Conservation (phyloP, 2,797 vertebrate genomes). For the Sebastes flavidus region DNA sequence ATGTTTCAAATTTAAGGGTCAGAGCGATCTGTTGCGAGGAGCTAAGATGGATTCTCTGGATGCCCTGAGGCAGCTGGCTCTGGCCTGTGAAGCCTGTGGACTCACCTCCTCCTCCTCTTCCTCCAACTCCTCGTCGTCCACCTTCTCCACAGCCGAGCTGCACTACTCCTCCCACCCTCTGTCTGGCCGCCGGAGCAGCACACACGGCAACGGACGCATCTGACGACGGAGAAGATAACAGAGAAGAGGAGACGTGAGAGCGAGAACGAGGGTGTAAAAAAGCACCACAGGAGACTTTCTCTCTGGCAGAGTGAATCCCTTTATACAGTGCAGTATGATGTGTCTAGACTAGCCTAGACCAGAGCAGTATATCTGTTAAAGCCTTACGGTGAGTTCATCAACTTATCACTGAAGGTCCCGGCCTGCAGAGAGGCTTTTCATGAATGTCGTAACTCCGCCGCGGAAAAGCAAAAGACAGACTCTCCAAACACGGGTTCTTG, state of each 20-base stretch:
- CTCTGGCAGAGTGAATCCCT: conserved; percentile 19
- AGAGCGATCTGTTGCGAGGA: conserved; percentile 91
- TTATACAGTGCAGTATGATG: conserved; percentile 37
- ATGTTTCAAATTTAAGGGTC: conserved; percentile 77
- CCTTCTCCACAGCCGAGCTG: conserved; percentile 69
- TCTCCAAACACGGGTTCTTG: neutral
- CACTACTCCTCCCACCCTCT: conserved; percentile 75
- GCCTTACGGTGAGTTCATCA: conserved; percentile 48
- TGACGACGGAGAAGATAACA: conserved; percentile 40
- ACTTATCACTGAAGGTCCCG: neutral
- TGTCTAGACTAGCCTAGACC: conserved; percentile 34
- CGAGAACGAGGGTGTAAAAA: neutral
- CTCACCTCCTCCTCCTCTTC: conserved; percentile 80
- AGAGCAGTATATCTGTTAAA: conserved; percentile 23
- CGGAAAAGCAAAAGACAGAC: neutral
- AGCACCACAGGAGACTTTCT: conserved; percentile 1
- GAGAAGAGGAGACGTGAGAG: conserved; percentile 5
- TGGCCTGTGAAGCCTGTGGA: conserved; percentile 92
- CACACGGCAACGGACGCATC: conserved; percentile 84
- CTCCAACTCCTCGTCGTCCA: conserved; percentile 68
- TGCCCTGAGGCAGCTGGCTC: conserved; percentile 93
- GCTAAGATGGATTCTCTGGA: conserved; percentile 94
- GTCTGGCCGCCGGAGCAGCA: conserved; percentile 73
- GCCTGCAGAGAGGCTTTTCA: conserved; percentile 22
- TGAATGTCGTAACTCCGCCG: conserved; percentile 33